Percentiles rank a stretch among this genome's conserved stretches.
Conservation (phyloP, 2,113 vertebrate species). For the Oplegnathus fasciatus region DNA sequence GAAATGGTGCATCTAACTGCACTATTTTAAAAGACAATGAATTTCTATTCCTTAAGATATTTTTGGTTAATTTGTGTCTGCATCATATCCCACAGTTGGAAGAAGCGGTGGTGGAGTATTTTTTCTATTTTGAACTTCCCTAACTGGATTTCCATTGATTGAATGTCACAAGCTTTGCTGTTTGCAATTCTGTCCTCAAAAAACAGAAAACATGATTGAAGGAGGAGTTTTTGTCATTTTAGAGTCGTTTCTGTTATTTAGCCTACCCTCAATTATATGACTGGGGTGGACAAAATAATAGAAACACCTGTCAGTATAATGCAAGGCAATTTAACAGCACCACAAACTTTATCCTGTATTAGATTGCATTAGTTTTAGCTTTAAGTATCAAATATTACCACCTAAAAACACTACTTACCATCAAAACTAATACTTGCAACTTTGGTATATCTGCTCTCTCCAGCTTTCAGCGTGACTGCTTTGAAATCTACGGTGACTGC, state of each 20-base stretch:
- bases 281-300: background rate
- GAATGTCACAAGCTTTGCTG: background rate
- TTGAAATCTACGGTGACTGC: conserved; percentile 96
- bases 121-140: too few relatives aligned
- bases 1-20: background rate
- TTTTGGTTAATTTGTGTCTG: background rate
- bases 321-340: too few relatives aligned
- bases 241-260: background rate
- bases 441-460: conserved; percentile 98
- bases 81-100: background rate
- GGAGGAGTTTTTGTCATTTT: too few relatives aligned
- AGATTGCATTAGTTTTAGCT: background rate
- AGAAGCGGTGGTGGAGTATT: too few relatives aligned
- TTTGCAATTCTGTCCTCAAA: background rate
- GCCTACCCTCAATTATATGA: background rate
- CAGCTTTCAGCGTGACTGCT: conserved; percentile 95
- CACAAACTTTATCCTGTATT: background rate
- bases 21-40: background rate
- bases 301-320: background rate
- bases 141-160: background rate
- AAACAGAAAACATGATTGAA: background rate
- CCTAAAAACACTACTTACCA: conserved; percentile 85
- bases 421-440: conserved; percentile 99
- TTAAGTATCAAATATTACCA: background rate
- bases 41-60: background rate